Evolutionary conservation across 2,888 invertebrate genomes (phyloP).

Genomic region (Atherix ibis): DNA sequence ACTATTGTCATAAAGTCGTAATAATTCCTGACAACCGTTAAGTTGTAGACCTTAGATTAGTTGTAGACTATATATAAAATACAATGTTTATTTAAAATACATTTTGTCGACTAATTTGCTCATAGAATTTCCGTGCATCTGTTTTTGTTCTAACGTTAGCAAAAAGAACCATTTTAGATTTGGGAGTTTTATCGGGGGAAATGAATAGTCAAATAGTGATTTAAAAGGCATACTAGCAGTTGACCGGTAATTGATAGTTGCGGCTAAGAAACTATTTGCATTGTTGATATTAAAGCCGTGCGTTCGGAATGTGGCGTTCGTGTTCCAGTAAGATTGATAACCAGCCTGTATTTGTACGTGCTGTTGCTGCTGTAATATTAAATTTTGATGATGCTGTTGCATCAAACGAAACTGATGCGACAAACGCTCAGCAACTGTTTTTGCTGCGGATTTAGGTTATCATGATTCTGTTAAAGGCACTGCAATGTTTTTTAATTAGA

Average conservation of each 20-base stretch:
- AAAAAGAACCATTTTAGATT: too few relatives aligned
- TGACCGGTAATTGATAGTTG: constrained; percentile 33
- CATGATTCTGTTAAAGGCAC: constrained; percentile 67
- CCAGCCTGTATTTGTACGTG: constrained; percentile 18
- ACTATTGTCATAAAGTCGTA: too few relatives aligned
- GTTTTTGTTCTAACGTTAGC: too few relatives aligned
- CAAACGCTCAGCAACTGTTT: constrained; percentile 66
- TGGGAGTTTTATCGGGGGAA: too few relatives aligned
- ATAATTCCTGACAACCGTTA: too few relatives aligned
- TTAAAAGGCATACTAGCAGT: constrained; percentile 36
- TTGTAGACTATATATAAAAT: too few relatives aligned
- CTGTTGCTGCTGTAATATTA: constrained; percentile 25
- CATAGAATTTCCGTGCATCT: too few relatives aligned
- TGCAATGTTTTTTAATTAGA: too few relatives aligned
- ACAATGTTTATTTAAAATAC: too few relatives aligned
- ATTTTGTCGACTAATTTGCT: too few relatives aligned
- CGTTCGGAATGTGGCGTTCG: constrained; percentile 26
- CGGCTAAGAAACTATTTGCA: constrained; percentile 24
- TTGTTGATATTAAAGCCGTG: constrained; percentile 35
- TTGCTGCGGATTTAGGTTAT: constrained; percentile 64
- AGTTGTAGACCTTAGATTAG: too few relatives aligned
- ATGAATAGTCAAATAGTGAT: too few relatives aligned
- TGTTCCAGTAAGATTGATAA: constrained; percentile 17
- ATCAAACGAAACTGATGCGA: constrained; percentile 67
- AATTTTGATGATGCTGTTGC: constrained; percentile 54